A percentile compares a stretch with the other conserved stretches of the same genome.
These are phyloP conservation scores for Exephanes ischioxanthus DNA, from an alignment of 2,888 invertebrate genomes.

Conservation along the genomic window DNA sequence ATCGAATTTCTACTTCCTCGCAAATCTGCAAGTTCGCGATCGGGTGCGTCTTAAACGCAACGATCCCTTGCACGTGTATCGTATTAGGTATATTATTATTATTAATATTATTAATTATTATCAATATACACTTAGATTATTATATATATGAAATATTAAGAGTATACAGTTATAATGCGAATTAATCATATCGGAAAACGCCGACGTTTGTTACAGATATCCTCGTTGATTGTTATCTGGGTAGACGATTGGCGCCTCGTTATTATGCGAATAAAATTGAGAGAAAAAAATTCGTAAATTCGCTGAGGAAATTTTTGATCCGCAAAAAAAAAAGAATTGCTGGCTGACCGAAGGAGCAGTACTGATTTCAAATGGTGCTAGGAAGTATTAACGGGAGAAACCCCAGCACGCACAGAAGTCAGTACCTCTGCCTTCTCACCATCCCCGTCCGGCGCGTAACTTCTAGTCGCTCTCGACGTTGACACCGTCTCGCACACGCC, in stretches of 20 bases:
- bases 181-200: slow-evolving; percentile 21
- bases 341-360: slow-evolving; percentile 82
- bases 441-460: slow-evolving; percentile 1
- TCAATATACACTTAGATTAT: slow-evolving; percentile 30
- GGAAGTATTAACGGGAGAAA: slow-evolving; percentile 76
- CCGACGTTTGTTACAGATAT: slow-evolving; percentile 25
- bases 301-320: background rate
- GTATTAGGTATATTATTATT: slow-evolving; percentile 62
- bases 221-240: slow-evolving; percentile 31
- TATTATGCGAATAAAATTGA: slow-evolving; percentile 51
- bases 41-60: background rate
- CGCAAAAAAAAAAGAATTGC: slow-evolving; percentile 38
- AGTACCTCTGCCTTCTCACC: slow-evolving; percentile 83
- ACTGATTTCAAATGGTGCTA: slow-evolving; percentile 85
- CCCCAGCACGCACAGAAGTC: slow-evolving; percentile 85
- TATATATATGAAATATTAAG: slow-evolving; percentile 29
- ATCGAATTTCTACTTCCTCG: slow-evolving; percentile 74
- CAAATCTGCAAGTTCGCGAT: slow-evolving; percentile 64
- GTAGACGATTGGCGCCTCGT: slow-evolving; percentile 20
- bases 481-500: background rate
- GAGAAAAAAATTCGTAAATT: slow-evolving; percentile 57
- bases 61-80: slow-evolving; percentile 47
- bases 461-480: background rate
- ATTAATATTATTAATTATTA: slow-evolving; percentile 60
- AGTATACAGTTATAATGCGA: slow-evolving; percentile 58